Evolutionary conservation across 2,113 vertebrate species (phyloP).

Genomic region (Zingel zingel): DNA sequence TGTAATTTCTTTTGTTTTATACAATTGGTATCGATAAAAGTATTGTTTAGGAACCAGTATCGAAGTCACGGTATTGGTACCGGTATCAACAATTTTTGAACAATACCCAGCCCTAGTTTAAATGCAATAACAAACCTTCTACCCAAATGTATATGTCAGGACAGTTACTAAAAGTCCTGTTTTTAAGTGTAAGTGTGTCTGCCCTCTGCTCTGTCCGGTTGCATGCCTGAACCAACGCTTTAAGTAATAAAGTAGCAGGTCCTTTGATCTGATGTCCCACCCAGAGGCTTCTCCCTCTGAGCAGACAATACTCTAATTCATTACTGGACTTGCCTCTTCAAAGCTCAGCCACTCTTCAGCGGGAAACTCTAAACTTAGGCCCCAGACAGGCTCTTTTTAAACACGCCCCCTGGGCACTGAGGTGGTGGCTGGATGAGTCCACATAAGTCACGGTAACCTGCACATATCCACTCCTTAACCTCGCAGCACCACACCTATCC

Average conservation of each 20-base stretch:
- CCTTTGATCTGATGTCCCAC: constrained; percentile 84
- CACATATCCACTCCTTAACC: constrained; percentile 70
- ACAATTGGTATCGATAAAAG: no score
- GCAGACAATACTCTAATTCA: constrained; percentile 82
- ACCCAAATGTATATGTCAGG: background rate
- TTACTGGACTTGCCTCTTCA: constrained; percentile 80
- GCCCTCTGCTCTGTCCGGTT: constrained; percentile 73
- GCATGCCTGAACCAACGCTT: constrained; percentile 77
- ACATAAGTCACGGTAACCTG: constrained; percentile 80
- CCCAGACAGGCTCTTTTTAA: constrained; percentile 74
- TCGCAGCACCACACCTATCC: constrained; percentile 77
- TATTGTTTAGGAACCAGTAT: no score
- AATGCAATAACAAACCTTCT: background rate
- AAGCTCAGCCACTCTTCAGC: constrained; percentile 71
- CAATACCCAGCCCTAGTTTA: no score
- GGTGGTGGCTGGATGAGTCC: constrained; percentile 82
- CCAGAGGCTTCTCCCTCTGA: constrained; percentile 73
- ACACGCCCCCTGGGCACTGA: constrained; percentile 75
- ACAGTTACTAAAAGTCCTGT: background rate
- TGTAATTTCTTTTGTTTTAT: no score
- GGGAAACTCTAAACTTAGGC: constrained; percentile 80
- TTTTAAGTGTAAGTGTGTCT: constrained; percentile 66
- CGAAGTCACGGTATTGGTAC: no score
- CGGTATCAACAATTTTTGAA: no score
- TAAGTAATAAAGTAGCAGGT: constrained; percentile 80